Conservation (phyloP, 2,888 invertebrate genomes). For the Scaptomyza tumidula region DNA sequence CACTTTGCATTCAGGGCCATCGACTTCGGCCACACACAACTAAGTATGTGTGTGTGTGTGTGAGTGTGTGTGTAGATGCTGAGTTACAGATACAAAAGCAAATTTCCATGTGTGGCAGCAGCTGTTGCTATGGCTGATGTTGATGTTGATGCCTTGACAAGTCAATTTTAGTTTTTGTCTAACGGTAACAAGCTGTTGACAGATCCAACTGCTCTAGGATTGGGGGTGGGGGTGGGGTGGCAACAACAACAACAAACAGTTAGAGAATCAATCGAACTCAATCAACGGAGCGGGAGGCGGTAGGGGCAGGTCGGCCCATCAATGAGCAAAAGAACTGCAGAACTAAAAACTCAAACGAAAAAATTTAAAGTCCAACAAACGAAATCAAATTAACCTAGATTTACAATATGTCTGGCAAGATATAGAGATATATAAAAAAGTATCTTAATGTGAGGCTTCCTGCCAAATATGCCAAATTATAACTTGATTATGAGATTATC, state of each 20-base stretch:
- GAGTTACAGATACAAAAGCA: constrained; percentile 3
- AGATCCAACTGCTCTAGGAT: constrained; percentile 15
- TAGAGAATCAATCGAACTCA: constrained; percentile 25
- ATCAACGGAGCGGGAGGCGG: constrained; percentile 10
- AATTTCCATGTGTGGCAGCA: constrained; percentile 20
- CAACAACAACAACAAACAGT: constrained; percentile 25
- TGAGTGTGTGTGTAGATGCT: constrained; percentile 28
- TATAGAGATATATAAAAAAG: too few relatives aligned
- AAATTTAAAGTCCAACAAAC: too few relatives aligned
- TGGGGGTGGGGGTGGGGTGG: constrained; percentile 1
- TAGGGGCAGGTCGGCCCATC: too few relatives aligned
- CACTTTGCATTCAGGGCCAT: constrained; percentile 70
- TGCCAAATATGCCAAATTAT: too few relatives aligned
- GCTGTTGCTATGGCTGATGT: constrained; percentile 23
- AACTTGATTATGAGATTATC: too few relatives aligned
- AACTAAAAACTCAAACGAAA: too few relatives aligned
- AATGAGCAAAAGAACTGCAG: too few relatives aligned
- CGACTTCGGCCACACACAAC: constrained; percentile 65
- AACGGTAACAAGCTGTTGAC: constrained; percentile 64
- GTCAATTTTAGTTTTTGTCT: constrained; percentile 57
- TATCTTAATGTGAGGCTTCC: too few relatives aligned
- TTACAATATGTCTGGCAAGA: too few relatives aligned
- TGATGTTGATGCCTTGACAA: constrained; percentile 56
- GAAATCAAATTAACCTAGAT: too few relatives aligned
- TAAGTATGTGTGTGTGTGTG: constrained; percentile 5